phyloP scores from a whole-genome alignment of 2,888 invertebrate genomes.

The Latheticus oryzae region DNA sequence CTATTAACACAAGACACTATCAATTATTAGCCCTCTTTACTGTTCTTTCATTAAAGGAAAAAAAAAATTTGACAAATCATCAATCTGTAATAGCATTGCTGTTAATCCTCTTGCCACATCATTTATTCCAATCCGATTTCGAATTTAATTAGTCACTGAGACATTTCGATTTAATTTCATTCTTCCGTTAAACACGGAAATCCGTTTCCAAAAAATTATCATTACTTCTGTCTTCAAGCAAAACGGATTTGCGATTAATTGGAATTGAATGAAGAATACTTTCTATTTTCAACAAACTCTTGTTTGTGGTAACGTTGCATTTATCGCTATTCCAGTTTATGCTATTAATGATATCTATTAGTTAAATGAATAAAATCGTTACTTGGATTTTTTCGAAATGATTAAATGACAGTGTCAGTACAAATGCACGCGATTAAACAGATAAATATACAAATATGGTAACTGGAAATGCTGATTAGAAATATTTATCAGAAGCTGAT shows the following conservation, averaged over 20 bases:
- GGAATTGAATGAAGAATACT: constrained; percentile 1
- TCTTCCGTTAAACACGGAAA: constrained; percentile 11
- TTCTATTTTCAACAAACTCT: constrained; percentile 16
- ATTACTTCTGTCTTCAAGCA: neutral
- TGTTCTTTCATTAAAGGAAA: too few species aligned
- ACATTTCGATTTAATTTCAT: constrained; percentile 26
- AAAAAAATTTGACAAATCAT: too few species aligned
- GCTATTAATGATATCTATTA: constrained; percentile 20
- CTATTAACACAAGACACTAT: constrained; percentile 22
- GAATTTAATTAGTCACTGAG: constrained; percentile 23
- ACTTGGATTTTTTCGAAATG: constrained; percentile 8
- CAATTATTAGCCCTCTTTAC: constrained; percentile 11
- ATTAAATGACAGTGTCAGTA: constrained; percentile 24
- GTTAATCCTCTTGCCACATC: too few species aligned
- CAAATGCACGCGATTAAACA: constrained; percentile 15
- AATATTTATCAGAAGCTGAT: too few species aligned
- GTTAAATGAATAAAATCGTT: constrained; percentile 9
- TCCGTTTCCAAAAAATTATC: constrained; percentile 12
- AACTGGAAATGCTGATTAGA: constrained; percentile 26
- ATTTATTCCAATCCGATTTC: constrained; percentile 10
- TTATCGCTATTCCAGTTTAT: constrained; percentile 20
- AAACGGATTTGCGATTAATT: neutral
- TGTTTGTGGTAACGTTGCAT: constrained; percentile 24
- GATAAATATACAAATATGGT: constrained; percentile 35
- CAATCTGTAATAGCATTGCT: constrained; percentile 20